Conservation (phyloP, 1,140 invertebrate species). For the Trichomalopsis sarcophagae region DNA sequence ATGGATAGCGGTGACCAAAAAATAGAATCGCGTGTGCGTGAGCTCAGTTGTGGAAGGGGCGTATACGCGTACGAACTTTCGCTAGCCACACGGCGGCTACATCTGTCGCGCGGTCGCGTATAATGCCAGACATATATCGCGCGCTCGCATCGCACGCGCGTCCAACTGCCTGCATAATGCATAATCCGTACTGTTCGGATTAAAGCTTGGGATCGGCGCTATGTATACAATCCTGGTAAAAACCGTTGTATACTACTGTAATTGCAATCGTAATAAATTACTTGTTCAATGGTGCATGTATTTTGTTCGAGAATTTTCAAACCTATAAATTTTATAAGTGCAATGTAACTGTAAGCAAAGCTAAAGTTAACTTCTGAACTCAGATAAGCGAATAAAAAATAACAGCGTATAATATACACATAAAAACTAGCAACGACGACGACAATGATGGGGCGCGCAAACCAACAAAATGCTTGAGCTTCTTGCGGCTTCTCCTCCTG, state of each 20-base stretch:
- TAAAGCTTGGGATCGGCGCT: slow-evolving; percentile 54
- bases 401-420: too few relatives aligned
- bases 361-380: too few relatives aligned
- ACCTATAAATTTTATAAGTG: too few relatives aligned
- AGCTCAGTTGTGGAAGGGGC: background rate
- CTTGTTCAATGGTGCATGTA: too few relatives aligned
- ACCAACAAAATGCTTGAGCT: slow-evolving; percentile 45
- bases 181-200: slow-evolving; percentile 48
- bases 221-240: background rate
- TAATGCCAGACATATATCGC: slow-evolving; percentile 61
- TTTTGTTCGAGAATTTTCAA: too few relatives aligned
- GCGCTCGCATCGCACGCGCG: slow-evolving; percentile 54
- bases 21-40: slow-evolving; percentile 1
- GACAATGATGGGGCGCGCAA: too few relatives aligned
- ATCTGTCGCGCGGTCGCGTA: slow-evolving; percentile 62
- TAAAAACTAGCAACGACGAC: too few relatives aligned
- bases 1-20: background rate
- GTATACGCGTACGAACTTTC: slow-evolving; percentile 39
- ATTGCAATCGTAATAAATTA: slow-evolving; percentile 3
- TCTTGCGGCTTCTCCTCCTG: slow-evolving; percentile 65
- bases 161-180: slow-evolving; percentile 61
- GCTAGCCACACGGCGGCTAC: slow-evolving; percentile 52
- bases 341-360: too few relatives aligned
- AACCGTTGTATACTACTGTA: slow-evolving; percentile 51
- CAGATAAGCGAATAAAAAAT: too few relatives aligned